Evolutionary conservation across 2,113 vertebrate species (phyloP), one percentile per base, ranked within the genome.

Genomic region (Mungos mungo): DNA sequence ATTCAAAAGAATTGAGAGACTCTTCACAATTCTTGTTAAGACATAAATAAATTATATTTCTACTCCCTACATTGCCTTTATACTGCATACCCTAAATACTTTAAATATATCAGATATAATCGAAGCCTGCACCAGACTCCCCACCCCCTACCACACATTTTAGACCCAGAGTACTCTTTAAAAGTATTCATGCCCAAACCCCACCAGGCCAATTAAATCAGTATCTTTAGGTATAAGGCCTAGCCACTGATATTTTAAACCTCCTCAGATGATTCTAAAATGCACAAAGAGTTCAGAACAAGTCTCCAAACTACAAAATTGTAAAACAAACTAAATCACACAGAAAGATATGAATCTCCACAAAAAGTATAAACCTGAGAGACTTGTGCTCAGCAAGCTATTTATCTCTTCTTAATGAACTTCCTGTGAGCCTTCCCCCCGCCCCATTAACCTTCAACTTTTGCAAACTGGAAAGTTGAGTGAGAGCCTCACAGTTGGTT

Each of bases 11-110:
- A 95, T 95, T 96, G 25, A 81, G 45, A 63, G 7, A 47, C 79
- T 45, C n/a, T 85, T 89, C 38, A 85, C 13, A 84, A 94, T 92
- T 74, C 41, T 84, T 95, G n/a, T 63, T 54, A 88, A 74, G 19
- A 18, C 38, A 96, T 65, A 77, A 88, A 68, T 15, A 96, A 83
- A 60, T 50, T 88, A 31, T 21, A 84, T 63, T 74, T 88, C 27
- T 19, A 80, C 41, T 74, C 15, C n/a, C 45, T 79, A 72, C 7
- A 50, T 27, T 89, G 77, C 1, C 33, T 54, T 71, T 45, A 57
- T 25, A 86, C 18, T 45, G 72, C 6, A 66, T 52, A 88, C 29
- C 5, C 18, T 38, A 96, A 47, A 7, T 65, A 77, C 18, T 60
- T 91, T 10, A 76, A 83, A n/a, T 65, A 21, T n/a, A 71, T 69